phyloP scores from a whole-genome alignment of 2,113 vertebrate species.

The Lanius collurio region DNA sequence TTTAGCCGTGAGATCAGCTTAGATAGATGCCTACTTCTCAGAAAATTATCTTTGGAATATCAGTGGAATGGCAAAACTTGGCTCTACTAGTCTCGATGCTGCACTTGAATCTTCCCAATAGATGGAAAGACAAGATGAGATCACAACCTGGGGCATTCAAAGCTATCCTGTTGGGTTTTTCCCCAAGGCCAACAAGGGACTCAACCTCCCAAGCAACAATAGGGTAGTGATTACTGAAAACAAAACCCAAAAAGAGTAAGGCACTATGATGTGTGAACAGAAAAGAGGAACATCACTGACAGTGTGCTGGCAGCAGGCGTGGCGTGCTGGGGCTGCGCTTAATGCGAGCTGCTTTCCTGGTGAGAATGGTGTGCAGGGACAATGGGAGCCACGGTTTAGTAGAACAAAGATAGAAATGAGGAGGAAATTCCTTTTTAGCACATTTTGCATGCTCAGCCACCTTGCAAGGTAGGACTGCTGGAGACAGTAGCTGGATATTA shows the following conservation, averaged over 20 bases:
- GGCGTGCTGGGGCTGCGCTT: accelerated
- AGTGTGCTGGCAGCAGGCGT: neutral
- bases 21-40: neutral
- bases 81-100: neutral
- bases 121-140: neutral
- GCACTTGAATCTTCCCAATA: neutral
- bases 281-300: neutral
- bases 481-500: slow-evolving; percentile 37
- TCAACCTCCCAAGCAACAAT: neutral
- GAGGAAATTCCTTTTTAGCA: slow-evolving; percentile 39
- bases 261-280: neutral
- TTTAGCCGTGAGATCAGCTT: neutral
- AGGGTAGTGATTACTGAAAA: neutral
- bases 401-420: slow-evolving; percentile 18
- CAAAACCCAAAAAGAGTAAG: neutral
- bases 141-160: neutral
- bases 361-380: neutral
- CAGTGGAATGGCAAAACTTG: neutral
- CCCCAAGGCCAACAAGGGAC: neutral
- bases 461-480: neutral
- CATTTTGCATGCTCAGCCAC: neutral
- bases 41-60: neutral
- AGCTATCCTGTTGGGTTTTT: neutral
- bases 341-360: neutral
- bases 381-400: neutral